Conservation (phyloP, 1,140 invertebrate species). For the Daktulosphaira vitifoliae region DNA sequence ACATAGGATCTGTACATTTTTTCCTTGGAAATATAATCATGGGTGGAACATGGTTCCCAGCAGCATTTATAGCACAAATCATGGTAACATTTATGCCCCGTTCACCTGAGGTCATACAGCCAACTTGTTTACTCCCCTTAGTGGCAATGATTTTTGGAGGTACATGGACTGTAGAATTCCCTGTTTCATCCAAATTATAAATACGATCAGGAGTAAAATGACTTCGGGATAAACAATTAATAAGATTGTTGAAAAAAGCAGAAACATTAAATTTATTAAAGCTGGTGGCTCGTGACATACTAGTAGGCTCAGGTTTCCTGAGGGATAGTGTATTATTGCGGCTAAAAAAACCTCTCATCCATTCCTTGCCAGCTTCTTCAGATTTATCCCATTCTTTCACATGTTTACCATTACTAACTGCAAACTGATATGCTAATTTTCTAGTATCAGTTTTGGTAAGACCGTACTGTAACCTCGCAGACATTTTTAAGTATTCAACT, state of each 20-base stretch:
- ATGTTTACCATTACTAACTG: no score
- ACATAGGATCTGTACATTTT: conserved; percentile 44
- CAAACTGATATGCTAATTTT: no score
- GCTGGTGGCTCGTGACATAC: conserved; percentile 34
- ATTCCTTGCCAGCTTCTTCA: no score
- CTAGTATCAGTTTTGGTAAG: no score
- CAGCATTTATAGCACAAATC: conserved; percentile 41
- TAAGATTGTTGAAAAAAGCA: background rate
- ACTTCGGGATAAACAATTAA: background rate
- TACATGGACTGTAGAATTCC: conserved; percentile 5
- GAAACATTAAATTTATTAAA: conserved; percentile 38
- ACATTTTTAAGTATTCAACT: no score
- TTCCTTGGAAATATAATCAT: conserved; percentile 44
- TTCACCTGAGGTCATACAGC: conserved; percentile 39
- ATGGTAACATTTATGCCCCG: conserved; percentile 38
- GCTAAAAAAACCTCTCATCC: no score
- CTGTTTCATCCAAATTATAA: conserved; percentile 33
- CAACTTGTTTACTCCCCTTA: conserved; percentile 41
- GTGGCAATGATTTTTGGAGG: conserved; percentile 34
- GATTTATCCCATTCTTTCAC: no score
- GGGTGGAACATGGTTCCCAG: conserved; percentile 41
- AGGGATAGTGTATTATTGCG: no score
- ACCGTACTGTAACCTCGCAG: no score
- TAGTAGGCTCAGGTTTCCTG: conserved; percentile 32
- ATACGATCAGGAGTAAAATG: conserved; percentile 12